Conservation (phyloP, 2,888 invertebrate genomes). For the Phortica okadai region DNA sequence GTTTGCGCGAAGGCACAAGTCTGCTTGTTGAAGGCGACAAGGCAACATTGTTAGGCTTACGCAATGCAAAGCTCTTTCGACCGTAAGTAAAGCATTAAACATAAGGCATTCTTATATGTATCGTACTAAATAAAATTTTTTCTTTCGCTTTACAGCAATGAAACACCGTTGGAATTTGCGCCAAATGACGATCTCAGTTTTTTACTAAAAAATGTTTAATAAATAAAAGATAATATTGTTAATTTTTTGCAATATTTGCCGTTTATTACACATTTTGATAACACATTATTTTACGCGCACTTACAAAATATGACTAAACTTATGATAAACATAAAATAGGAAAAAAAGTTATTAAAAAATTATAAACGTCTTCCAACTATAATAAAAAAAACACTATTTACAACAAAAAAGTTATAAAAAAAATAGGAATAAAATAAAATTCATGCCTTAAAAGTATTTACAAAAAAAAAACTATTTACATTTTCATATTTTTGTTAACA, state of each 20-base stretch:
- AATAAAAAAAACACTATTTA: no score
- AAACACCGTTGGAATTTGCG: constrained; percentile 78
- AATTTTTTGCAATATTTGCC: no score
- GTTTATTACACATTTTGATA: no score
- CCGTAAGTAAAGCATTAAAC: constrained; percentile 77
- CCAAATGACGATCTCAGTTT: constrained; percentile 81
- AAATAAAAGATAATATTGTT: no score
- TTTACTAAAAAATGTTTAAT: constrained; percentile 63
- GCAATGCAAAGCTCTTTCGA: constrained; percentile 81
- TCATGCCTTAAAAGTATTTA: no score
- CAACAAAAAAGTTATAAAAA: background rate
- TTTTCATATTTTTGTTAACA: no score
- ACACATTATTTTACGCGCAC: no score
- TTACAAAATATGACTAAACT: no score
- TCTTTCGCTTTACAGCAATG: constrained; percentile 77
- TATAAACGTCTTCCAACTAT: no score
- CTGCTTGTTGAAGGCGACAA: constrained; percentile 80
- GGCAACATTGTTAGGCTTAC: constrained; percentile 80
- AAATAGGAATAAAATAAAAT: constrained; percentile 1
- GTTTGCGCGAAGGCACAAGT: constrained; percentile 84
- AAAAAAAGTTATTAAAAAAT: no score
- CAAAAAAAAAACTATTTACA: no score
- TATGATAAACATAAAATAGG: no score
- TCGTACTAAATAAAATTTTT: background rate
- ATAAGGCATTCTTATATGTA: constrained; percentile 31